These are phyloP conservation scores for Macrosoma leucophasiata DNA, from an alignment of 2,888 invertebrate genomes.

Conservation along the genomic window DNA sequence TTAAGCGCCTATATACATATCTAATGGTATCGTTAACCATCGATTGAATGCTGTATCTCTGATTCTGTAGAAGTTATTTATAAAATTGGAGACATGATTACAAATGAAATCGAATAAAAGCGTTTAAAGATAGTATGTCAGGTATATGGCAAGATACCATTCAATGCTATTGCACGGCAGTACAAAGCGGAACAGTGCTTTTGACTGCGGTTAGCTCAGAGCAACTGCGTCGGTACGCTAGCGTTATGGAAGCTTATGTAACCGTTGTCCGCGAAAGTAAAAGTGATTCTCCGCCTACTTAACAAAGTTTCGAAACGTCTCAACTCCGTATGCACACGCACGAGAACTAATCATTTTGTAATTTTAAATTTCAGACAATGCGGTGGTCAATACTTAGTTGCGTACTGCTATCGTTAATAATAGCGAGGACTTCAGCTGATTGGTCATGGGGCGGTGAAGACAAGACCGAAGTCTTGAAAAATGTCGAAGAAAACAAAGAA, in stretches of 20 bases:
- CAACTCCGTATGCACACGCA: slow-evolving; percentile 24
- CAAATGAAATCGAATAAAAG: too few species aligned
- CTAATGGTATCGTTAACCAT: too few species aligned
- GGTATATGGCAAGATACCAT: too few species aligned
- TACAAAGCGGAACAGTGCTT: slow-evolving; percentile 53
- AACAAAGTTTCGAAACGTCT: slow-evolving; percentile 61
- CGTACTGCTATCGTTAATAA: slow-evolving; percentile 51
- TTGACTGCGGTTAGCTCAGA: slow-evolving; percentile 40
- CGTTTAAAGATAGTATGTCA: too few species aligned
- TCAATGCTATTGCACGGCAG: slow-evolving; percentile 14
- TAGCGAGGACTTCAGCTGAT: slow-evolving; percentile 50
- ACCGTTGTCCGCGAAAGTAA: slow-evolving; percentile 68
- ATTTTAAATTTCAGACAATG: slow-evolving; percentile 60
- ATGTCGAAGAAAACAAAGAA: slow-evolving; percentile 33
- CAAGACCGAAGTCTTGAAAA: slow-evolving; percentile 31
- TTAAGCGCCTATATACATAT: too few species aligned
- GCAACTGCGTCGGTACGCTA: slow-evolving; percentile 45
- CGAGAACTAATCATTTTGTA: slow-evolving; percentile 14
- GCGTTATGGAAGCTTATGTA: slow-evolving; percentile 63
- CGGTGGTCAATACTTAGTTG: slow-evolving; percentile 57
- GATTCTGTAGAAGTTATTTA: too few species aligned
- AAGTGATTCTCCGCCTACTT: slow-evolving; percentile 62
- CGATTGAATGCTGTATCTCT: too few species aligned
- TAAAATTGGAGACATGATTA: too few species aligned
- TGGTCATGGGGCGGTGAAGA: slow-evolving; percentile 65